Evolutionary conservation across 2,113 vertebrate genomes (phyloP).

Genomic region (Hiodon tergisus): DNA sequence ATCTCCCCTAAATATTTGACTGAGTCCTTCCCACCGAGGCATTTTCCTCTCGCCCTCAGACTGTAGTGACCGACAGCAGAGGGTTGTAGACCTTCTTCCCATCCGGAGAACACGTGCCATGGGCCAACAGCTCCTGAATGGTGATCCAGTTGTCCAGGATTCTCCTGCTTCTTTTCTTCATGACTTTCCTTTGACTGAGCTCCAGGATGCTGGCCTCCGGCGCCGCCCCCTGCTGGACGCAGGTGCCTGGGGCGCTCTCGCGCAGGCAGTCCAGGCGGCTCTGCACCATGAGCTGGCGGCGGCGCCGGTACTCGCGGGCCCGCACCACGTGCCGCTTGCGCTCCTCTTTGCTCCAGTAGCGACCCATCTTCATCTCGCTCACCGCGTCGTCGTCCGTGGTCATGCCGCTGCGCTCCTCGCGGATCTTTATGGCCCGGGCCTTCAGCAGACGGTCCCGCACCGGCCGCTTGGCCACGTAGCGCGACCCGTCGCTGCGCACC

Average conservation of each 20-base stretch:
- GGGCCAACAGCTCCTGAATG: constrained; percentile 87
- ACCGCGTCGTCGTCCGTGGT: constrained; percentile 84
- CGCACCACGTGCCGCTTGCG: constrained; percentile 83
- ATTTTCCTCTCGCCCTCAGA: constrained; percentile 52
- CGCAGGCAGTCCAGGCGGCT: constrained; percentile 74
- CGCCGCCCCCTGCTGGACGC: constrained; percentile 50
- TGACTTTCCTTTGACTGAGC: constrained; percentile 77
- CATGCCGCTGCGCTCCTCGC: constrained; percentile 88
- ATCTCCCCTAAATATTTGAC: background rate
- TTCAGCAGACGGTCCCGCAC: constrained; percentile 84
- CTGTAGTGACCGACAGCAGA: constrained; percentile 83
- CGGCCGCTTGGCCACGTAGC: constrained; percentile 79
- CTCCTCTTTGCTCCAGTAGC: constrained; percentile 91
- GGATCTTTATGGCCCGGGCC: constrained; percentile 82
- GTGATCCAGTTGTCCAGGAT: constrained; percentile 93
- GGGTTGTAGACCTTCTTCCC: constrained; percentile 82
- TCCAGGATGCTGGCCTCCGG: constrained; percentile 73
- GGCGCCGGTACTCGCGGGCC: constrained; percentile 76
- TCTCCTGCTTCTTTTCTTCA: constrained; percentile 78
- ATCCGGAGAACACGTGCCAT: constrained; percentile 74
- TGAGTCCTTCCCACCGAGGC: background rate
- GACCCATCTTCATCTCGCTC: constrained; percentile 89
- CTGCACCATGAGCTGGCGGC: constrained; percentile 84
- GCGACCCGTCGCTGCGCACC: constrained; percentile 74
- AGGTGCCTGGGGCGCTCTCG: constrained; percentile 46